Base-by-base conservation (phyloP, 2,888 invertebrate genomes). In the Andrena trimmerana region DNA sequence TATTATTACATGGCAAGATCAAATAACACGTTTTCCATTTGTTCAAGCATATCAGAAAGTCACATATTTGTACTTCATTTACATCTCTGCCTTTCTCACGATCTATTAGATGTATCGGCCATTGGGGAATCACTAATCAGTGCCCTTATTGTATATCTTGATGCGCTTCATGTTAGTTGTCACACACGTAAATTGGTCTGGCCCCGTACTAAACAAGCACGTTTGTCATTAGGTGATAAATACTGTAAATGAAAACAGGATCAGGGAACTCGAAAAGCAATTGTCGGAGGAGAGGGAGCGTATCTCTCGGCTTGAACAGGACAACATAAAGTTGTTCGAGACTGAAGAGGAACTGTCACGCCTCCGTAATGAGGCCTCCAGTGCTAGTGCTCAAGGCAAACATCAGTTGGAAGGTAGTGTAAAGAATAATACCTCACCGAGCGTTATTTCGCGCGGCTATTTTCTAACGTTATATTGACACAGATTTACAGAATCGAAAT, bases 341-440 rank as follows among this genome's bases (percentile, higher is more conserved):
- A 95, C 96, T 60, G 96, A 96, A 78, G 96, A 97, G 90, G 95
- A 95, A 81, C 94, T 97, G 85, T 95, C 96, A 0, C 95, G 95
- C 90, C 95, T 96, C 65, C 96, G 96, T 85, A 94, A 94, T 87
- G 95, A 96, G 87, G 90, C 95, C 50, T 95, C 95, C 86, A 93
- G 93, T 82, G 94, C 94, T 27, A 70, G 81, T 2, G 76, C 72
- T 69, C 83, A 81, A 42, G 88, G 86, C 10, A 89, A 89, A 33
- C 81, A 63, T 31, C 83, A 88, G 33, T 71, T 89, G 16, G 83
- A 88, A 88, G 91, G 92, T 91, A 84, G 29, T 7, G 50, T 13
- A 6, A 8, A 20, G 50, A 42, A 48, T 48, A 27, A 63, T 36
- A 33, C 20, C 54, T 20, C 20, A 16, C 24, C 10, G 3, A 33